Evolutionary conservation across 2,888 invertebrate genomes (phyloP), one percentile per base, ranked within the genome.

Genomic region (Dendrolimus houi): DNA sequence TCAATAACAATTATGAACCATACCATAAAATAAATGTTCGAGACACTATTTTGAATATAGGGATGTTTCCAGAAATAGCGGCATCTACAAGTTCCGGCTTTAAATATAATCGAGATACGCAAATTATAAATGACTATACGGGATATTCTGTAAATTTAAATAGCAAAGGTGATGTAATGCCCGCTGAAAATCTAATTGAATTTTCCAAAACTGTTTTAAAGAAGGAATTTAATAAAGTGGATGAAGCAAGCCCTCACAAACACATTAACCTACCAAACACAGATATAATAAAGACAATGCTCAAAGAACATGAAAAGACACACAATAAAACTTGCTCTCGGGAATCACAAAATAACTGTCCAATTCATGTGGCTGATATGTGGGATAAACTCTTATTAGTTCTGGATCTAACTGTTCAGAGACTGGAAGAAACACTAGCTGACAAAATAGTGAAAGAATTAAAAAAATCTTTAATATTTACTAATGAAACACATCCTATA

Each of bases 361-460:
- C 76, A 7, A 60, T 63, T 1, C 71, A 69, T 58, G 60, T 78
- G 9, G 57, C 67, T 13, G 82, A 85, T 10, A 65, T 88, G 40
- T 83, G 78, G 80, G 81, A 85, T 7, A 77, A 69, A 58, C 61
- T 88, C 8, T 68, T 72, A 7, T 47, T 69, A 60, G 67, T 75
- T 1, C 59, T 89, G 54, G 85, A 88, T 58, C 56, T 72, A 41
- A 70, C 81, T 56, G 63, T 85, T 0, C 77, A 74, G 64, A 77
- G 67, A 64, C 66, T 87, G 9, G 86, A 87, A 68, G 71, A 77
- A 7, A 72, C 75, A 7, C 57, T 89, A 40, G 65, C 74, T 9
- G 75, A 81, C 0, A 86, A 77, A 68, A 78, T 87, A 54, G 58
- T 75, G 8, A 75, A 58, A 29, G 83, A 85, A 65, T 59, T 87